phyloP scores from a whole-genome alignment of 1,140 invertebrate species.

The Venturia canescens region DNA sequence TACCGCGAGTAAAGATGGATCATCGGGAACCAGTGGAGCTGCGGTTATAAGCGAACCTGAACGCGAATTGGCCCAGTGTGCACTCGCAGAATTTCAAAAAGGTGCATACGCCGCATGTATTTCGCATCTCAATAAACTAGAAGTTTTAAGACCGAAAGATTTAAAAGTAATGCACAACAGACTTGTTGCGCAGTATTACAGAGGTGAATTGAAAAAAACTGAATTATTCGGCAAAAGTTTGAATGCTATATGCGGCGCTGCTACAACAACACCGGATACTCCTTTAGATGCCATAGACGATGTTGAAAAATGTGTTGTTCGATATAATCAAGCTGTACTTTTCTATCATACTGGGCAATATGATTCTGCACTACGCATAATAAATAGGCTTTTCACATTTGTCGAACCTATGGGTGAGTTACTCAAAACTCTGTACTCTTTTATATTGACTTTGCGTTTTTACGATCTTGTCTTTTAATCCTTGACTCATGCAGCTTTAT shows the following conservation, averaged over 20 bases:
- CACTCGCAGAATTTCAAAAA: constrained; percentile 79
- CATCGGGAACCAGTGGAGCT: neutral
- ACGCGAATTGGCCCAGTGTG: constrained; percentile 78
- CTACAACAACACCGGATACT: constrained; percentile 68
- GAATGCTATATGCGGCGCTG: constrained; percentile 80
- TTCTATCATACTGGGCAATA: constrained; percentile 89
- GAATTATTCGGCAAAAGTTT: constrained; percentile 84
- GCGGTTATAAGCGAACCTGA: constrained; percentile 78
- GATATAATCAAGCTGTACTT: constrained; percentile 90
- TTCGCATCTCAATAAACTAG: constrained; percentile 80
- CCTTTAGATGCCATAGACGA: constrained; percentile 81
- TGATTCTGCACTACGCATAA: constrained; percentile 83
- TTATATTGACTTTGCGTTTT: no score
- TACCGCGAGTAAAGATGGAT: constrained; percentile 57
- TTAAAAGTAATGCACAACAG: constrained; percentile 86
- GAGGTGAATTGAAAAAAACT: constrained; percentile 83
- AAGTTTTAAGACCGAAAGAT: constrained; percentile 79
- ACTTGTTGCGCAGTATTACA: constrained; percentile 84
- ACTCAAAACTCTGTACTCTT: no score
- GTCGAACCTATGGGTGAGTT: constrained; percentile 84
- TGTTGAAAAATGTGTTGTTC: constrained; percentile 83
- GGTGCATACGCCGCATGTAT: constrained; percentile 79
- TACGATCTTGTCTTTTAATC: no score
- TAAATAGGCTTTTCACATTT: constrained; percentile 85
- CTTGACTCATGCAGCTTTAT: no score